Base-by-base conservation (phyloP, 2,888 invertebrate species). In the Catocala sponsa region DNA sequence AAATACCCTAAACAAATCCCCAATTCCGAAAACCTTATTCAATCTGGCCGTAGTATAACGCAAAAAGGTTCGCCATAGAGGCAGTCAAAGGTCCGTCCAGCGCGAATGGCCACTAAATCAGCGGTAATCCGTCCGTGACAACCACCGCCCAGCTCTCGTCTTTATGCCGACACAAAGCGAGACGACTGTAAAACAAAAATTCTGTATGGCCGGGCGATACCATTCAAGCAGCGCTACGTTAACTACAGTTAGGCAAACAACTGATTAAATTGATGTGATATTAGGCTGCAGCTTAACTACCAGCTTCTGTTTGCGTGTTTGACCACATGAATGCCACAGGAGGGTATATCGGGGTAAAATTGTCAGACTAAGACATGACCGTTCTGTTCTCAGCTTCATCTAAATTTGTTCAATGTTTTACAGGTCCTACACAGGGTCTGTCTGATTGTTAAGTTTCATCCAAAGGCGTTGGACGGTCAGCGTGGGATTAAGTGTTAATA, bases 51-150 rank as follows among this genome's bases (percentile, higher is more conserved):
- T 54, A 59, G 52, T 74, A 65, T 68, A 66, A 59, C 15, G 44
- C 47, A 10, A 69, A 64, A 66, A 65, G 63, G 65, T 59, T 68
- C 64, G 65, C 59, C 68, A 66, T 63, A 56, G 59, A 63, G 46
- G 25, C 65, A 68, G 78, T 79, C 80, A 80, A 81, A 81, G 76
- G 74, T 76, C 62, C 72, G 68, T 65, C 71, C 70, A 63, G 64
- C 60, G 76, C 79, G 74, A 82, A 84, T 80, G 78, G 81, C 81
- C 80, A 83, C 82, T 90, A 90, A 89, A 89, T 89, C 89, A 87
- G 81, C 58, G 57, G 84, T 89, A 88, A 89, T 88, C 86, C 84
- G 81, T 55, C 71, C 81, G 73, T 81, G 86, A 79, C 84, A 81
- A 78, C 79, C 79, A 68, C 75, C 81, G 76, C 80, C 79, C 80